Evolutionary conservation across 1,140 invertebrate genomes (phyloP).

Genomic region (Notospermus geniculatus): DNA sequence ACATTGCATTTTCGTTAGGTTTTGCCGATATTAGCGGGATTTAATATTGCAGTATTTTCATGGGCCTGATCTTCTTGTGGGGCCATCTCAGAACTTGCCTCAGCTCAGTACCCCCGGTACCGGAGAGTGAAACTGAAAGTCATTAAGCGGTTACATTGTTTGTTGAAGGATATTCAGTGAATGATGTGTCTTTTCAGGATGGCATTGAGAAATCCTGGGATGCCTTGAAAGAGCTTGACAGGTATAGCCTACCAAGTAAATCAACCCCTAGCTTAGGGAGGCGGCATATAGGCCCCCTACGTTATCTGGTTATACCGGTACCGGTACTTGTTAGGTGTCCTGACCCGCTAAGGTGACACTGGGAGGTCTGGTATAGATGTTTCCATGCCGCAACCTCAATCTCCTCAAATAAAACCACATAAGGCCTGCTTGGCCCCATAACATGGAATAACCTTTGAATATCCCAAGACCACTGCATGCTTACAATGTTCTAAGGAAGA

Average conservation of each 20-base stretch:
- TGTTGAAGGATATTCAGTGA: too few species aligned
- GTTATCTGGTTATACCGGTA: background rate
- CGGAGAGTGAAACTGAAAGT: too few species aligned
- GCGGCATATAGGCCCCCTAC: background rate
- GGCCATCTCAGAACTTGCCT: too few species aligned
- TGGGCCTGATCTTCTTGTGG: too few species aligned
- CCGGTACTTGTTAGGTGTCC: background rate
- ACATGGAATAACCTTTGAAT: background rate
- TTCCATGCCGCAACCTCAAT: too few species aligned
- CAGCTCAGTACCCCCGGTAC: too few species aligned
- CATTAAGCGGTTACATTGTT: too few species aligned
- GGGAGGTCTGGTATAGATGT: background rate
- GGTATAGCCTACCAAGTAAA: too few species aligned
- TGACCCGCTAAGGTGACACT: background rate
- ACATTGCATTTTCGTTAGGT: too few species aligned
- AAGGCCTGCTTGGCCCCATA: background rate
- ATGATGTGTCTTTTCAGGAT: conserved; percentile 52
- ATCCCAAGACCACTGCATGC: too few species aligned
- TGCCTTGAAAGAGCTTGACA: conserved; percentile 58
- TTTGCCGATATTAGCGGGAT: too few species aligned
- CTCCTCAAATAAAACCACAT: background rate
- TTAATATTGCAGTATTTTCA: too few species aligned
- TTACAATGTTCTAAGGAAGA: background rate
- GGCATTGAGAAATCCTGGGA: conserved; percentile 59
- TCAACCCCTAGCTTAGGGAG: conserved; percentile 6